Conservation (phyloP, 2,113 vertebrate genomes). For the Xenopus tropicalis region DNA sequence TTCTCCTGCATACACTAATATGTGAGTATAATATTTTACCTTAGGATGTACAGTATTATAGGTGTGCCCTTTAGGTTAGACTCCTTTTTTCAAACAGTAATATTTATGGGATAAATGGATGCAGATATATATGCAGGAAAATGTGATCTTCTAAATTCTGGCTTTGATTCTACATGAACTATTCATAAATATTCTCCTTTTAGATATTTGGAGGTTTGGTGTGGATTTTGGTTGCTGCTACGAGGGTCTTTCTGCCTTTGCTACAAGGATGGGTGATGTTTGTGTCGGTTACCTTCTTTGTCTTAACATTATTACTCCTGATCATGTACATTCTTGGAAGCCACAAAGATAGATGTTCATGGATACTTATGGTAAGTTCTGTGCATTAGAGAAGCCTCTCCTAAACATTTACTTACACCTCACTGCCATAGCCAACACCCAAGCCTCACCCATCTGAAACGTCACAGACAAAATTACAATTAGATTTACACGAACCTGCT, state of each 20-base stretch:
- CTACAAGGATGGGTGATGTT: conserved; percentile 65
- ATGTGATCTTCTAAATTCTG: too few relatives aligned
- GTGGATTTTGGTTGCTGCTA: conserved; percentile 62
- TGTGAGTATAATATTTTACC: too few relatives aligned
- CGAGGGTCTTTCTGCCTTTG: rapidly evolving
- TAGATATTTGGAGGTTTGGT: conserved; percentile 59
- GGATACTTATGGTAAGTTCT: conserved; percentile 56
- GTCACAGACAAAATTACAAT: rapidly evolving
- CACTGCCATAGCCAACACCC: neutral
- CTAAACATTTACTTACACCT: conserved; percentile 61
- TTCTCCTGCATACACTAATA: too few relatives aligned
- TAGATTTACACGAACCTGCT: conserved; percentile 64
- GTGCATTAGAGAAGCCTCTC: conserved; percentile 14
- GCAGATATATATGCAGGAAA: too few relatives aligned
- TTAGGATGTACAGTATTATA: too few relatives aligned
- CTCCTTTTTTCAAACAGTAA: too few relatives aligned
- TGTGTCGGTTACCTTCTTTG: conserved; percentile 57
- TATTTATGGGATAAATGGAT: too few relatives aligned
- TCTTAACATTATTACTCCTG: conserved; percentile 50
- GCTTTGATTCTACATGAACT: too few relatives aligned
- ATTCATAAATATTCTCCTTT: neutral
- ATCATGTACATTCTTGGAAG: conserved; percentile 44
- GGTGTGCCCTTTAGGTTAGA: too few relatives aligned
- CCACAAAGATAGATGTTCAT: conserved; percentile 45
- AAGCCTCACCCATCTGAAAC: too few relatives aligned